Base-by-base conservation (phyloP, 2,113 vertebrate species). In the Parus major region DNA sequence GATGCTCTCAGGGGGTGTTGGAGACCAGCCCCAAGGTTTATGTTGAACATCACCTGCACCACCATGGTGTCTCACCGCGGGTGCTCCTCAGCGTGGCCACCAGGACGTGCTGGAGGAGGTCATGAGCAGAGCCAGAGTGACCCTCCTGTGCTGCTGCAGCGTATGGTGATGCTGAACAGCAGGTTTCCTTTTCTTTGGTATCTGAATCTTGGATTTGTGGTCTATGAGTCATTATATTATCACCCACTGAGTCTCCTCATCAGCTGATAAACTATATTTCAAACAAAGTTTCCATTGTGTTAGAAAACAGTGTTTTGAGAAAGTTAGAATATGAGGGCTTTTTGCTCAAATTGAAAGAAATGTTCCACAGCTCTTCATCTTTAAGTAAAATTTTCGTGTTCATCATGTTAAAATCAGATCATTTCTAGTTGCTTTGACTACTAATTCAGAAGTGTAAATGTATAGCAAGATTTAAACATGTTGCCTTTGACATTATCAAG, bases 61-160 rank as follows among this genome's bases (percentile, higher is more conserved):
- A 42, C 13, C 39, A 2, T 2, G 12, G 4, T 4, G 5, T 15
- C 8, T 31, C 21, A 35, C 14, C 0, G 0, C 16, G 13, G 39
- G 31, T 11, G 23, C 13, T 22, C 15, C 19, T 61, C 25, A 42
- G 20, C 20, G 10, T 18, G 4, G 28, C 68, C 59, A 49, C 19
- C 64, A 35, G 7, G 2, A 3, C 49, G 2, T 9, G 33, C 12
- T 57, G 46, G 36, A 16, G 46, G 28, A 57, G 28, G 15, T 14
- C 1, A 1, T 0, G 5, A 50, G 42, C 42, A 55, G 25, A 29
- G 17, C 41, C 22, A 41, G 14, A 33, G 16, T 6, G 4, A 39
- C 35, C 10, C 39, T 27, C 47, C 29, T 29, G 18, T 11, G 15
- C 6, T 56, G 36, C 10, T 70, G 46, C 22, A 36, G 46, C 39